Conservation (phyloP, 1,140 invertebrate species). For the Cotesia chilonis region DNA sequence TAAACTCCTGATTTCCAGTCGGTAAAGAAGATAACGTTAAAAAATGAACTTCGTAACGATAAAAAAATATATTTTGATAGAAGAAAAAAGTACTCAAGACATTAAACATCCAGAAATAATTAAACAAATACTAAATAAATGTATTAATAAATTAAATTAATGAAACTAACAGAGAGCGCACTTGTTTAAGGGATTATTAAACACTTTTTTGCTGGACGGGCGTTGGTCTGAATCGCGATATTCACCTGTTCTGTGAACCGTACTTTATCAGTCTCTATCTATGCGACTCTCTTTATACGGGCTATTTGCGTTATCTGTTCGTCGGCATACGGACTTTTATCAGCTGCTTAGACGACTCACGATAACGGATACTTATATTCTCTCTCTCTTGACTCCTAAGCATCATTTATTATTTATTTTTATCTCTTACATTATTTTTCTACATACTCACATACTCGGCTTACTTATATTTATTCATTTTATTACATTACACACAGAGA, state of each 20-base stretch:
- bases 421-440: constrained; percentile 33
- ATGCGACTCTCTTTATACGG: constrained; percentile 58
- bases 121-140: too few relatives aligned
- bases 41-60: too few relatives aligned
- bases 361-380: constrained; percentile 55
- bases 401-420: constrained; percentile 35
- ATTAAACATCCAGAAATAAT: too few relatives aligned
- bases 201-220: constrained; percentile 43
- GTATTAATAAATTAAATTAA: too few relatives aligned
- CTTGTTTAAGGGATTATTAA: too few relatives aligned
- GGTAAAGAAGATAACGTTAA: too few relatives aligned
- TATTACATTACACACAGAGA: neutral
- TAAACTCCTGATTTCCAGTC: too few relatives aligned
- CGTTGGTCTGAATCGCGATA: constrained; percentile 56
- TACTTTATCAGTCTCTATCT: constrained; percentile 62
- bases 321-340: constrained; percentile 61
- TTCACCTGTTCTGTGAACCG: constrained; percentile 60
- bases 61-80: too few relatives aligned
- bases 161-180: too few relatives aligned
- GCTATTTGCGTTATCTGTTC: constrained; percentile 61
- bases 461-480: constrained; percentile 31
- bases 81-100: too few relatives aligned
- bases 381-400: constrained; percentile 12
- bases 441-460: constrained; percentile 38
- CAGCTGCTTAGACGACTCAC: constrained; percentile 61